Conservation (phyloP, 2,113 vertebrate genomes). For the Menura novaehollandiae region DNA sequence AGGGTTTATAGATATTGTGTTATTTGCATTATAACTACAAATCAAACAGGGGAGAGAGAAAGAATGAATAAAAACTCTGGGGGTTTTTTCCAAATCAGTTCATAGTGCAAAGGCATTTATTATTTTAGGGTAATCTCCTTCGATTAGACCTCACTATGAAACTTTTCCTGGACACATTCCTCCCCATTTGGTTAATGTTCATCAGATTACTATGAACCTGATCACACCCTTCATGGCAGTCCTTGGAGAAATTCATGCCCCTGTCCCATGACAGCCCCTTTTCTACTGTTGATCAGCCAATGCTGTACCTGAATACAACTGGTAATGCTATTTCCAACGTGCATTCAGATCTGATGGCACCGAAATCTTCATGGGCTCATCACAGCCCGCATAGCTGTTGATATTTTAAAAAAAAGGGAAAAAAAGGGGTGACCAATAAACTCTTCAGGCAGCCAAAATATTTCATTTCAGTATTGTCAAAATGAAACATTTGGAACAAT, state of each 20-base stretch:
- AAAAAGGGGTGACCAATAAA: neutral
- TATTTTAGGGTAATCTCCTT: neutral
- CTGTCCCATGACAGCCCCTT: neutral
- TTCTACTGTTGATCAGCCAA: neutral
- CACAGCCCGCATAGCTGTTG: neutral
- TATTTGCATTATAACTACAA: constrained; percentile 16
- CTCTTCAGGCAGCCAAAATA: neutral
- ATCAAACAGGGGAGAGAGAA: neutral
- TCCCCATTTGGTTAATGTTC: neutral
- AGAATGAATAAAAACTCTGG: neutral
- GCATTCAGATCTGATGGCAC: neutral
- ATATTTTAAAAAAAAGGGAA: neutral
- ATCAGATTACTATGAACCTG: neutral
- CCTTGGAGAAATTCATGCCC: neutral
- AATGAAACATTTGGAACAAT: neutral
- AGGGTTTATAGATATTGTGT: neutral
- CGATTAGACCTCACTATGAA: neutral
- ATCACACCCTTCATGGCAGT: neutral
- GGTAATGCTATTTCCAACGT: neutral
- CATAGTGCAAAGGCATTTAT: neutral
- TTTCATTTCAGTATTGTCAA: neutral
- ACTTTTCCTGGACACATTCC: neutral
- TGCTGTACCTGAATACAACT: neutral
- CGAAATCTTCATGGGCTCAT: neutral
- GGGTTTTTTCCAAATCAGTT: neutral